Base-by-base conservation (phyloP, 2,888 invertebrate genomes). In the Brachynemurus nebulosus region DNA sequence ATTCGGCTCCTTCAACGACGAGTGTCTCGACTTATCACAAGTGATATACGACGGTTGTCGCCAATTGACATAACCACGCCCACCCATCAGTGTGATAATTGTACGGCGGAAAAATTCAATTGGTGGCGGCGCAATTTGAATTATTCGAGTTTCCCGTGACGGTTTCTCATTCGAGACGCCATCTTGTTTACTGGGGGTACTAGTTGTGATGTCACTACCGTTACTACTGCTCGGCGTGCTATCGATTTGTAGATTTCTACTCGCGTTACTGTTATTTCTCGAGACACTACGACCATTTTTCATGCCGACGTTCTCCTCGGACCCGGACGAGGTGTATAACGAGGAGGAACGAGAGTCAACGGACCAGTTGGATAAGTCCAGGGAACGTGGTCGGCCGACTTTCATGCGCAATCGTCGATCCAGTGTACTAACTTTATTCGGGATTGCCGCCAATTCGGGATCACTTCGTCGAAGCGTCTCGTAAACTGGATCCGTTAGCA, bases 61-160 rank as follows among this genome's bases (percentile, higher is more conserved):
- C 80, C 86, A 86, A 65, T 86, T 86, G 17, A 85, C 77, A 58
- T 91, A 92, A 3, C 91, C 91, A 9, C 88, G 72, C 2, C 91
- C 91, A 1, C 90, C 91, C 71, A 86, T 86, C 42, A 91, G 65
- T 0, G 88, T 86, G 35, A 91, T 76, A 19, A 90, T 80, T 0
- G 90, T 90, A 48, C 83, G 69, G 51, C 82, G 62, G 48, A 75
- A 70, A 54, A 72, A 51, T 55, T 72, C 57, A 52, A 63, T 62
- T 33, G 69, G 61, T 4, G 33, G 18, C 47, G 53, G 54, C 11
- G 50, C 47, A 17, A 40, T 44, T 27, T 44, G 41, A 37, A 53
- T 56, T 19, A 51, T 54, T 45, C 56, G 56, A 3, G 51, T 44
- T 30, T 49, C 35, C 17, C 48, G 46, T 39, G 47, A 42, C 23